Conservation (phyloP, 2,797 vertebrate genomes). For the Pachyuromys duprasi region DNA sequence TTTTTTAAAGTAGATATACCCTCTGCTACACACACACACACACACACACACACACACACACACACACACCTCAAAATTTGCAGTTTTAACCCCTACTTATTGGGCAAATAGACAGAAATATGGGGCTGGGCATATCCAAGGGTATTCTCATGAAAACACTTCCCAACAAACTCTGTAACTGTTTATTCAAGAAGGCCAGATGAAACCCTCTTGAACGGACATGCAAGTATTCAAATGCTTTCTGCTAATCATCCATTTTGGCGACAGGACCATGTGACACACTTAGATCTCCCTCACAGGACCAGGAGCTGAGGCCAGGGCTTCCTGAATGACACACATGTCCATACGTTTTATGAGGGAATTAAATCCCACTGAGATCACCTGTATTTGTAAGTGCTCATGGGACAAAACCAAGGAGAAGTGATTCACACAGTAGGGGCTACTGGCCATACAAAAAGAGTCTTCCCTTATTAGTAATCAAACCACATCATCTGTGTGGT, state of each 20-base stretch:
- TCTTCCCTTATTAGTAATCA: slow-evolving; percentile 28
- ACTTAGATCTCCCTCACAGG: neutral
- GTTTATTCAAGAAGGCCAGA: neutral
- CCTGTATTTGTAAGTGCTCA: slow-evolving; percentile 42
- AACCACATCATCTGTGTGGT: neutral
- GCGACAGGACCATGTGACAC: neutral
- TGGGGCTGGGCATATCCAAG: too few species aligned
- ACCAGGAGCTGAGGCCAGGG: neutral
- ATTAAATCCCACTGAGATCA: slow-evolving; percentile 18
- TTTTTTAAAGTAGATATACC: neutral
- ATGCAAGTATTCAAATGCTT: neutral
- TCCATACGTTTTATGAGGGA: neutral
- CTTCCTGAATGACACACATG: neutral
- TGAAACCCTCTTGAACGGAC: neutral
- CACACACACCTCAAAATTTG: too few species aligned
- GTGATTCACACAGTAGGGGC: neutral
- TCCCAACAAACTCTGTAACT: neutral
- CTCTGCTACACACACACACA: neutral
- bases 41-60: neutral
- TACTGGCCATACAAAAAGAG: neutral
- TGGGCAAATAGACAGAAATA: neutral
- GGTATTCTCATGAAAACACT: too few species aligned
- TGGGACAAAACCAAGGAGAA: slow-evolving; percentile 7
- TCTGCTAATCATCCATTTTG: neutral
- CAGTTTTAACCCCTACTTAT: neutral